Evolutionary conservation across 2,797 vertebrate species (phyloP), one percentile per base, ranked within the genome.

Genomic region (Anas flavirostris): DNA sequence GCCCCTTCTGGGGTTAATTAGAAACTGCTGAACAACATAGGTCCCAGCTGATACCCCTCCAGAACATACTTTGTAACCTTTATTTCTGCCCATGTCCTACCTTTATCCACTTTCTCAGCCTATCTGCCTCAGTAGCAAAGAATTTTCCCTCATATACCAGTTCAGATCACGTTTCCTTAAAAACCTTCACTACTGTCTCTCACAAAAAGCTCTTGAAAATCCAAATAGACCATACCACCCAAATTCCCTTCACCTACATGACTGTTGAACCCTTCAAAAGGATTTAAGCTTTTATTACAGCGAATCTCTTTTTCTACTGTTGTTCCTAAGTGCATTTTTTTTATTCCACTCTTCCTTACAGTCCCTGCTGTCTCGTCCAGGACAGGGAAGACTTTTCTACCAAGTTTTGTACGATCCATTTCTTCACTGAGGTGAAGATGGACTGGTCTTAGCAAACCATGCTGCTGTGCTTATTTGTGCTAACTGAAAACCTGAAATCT

Each of bases 391-490:
- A 29, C 22, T 59, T 33, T 31, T 19, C 62, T 48, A 33, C 29
- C 53, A 23, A 9, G 67, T 74, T 60, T 70, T 29, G 9, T 16
- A 11, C 12, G 15, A 28, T 52, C 50, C 26, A 1, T 29, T 56
- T 62, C 68, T 37, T 55, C 35, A 35, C 6, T 28, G 21, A 62
- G 31, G 29, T 73, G 69, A 80, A 85, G 41, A 33, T 35, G 25
- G 17, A 48, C 31, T 5, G 1, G 25, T 79, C 25, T 52, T 59
- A 44, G 37, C 12, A 67, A 81, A 81, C 7, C 16, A 48, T 19
- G 1, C 4, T 21, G 16, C 33, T 28, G 2, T 26, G 13, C 64
- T 76, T n/a, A 60, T 6, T 16, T 5, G 1, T 29, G 31, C 19
- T 44, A 68, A 41, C 16, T 9, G 3, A 84, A 92, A 87, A 28